Base-by-base conservation (phyloP, 2,113 vertebrate species). In the Baryphthengus martii region DNA sequence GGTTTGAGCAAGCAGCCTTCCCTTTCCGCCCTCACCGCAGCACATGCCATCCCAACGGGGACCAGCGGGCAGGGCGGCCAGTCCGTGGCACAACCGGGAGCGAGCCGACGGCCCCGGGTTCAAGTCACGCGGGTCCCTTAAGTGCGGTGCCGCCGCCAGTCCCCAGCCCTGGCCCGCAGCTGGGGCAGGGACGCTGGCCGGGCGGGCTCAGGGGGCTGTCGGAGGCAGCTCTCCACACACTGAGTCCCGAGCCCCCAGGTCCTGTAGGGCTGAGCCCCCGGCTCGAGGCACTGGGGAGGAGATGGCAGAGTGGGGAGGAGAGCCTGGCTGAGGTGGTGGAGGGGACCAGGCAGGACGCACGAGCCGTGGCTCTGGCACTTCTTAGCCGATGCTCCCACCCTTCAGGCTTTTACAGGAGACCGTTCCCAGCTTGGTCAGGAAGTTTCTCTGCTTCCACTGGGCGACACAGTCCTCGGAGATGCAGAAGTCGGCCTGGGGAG, bases 381-480 rank as follows among this genome's bases (percentile, higher is more conserved):
- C 96, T 98, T 99, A 99, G 97, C 98, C 98, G 94, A 99, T 99
- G 98, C 96, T 99, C 26, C 98, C 99, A n/a, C 99, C 99, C 97
- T 98, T 99, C 50, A 99, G 98, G 21, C 98, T 99, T 97, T 99
- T 99, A 97, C 99, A 99, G 39, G 98, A 99, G 93, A 99, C 79
- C 13, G 77, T 95, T 68, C 99, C 99, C 77, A 99, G 98, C 97
- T 99, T 99, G 92, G 99, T 99, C 98, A 99, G 98, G 96, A 99
- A 98, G 71, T 98, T 97, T 42, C 96, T 98, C 95, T 99, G 98
- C 96, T 99, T 99, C 99, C 99, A 99, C 96, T 99, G 99, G 49
- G 99, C 99, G 1, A 98, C 89, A 59, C 97, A 98, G 33, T 98
- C 98, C 13, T 98, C 98, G 0, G 99, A 99, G 87, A 99, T 73